Evolutionary conservation across 1,140 invertebrate species (phyloP), one percentile per base, ranked within the genome.

Genomic region (Calliphora vicina): DNA sequence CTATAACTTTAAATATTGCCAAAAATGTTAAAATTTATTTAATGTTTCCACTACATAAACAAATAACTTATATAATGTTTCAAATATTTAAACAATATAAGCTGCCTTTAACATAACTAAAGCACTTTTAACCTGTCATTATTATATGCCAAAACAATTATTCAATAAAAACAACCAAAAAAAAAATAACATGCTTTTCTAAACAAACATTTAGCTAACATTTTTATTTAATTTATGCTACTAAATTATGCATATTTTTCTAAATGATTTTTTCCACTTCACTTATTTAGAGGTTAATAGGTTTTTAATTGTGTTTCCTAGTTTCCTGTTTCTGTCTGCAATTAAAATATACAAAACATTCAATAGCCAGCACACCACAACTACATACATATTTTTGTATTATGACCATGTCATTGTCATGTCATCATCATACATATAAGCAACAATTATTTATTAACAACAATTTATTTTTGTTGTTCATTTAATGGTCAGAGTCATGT

Each of bases 1-100:
- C n/a, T n/a, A n/a, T n/a, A n/a, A n/a, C n/a, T n/a, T n/a, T n/a
- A n/a, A n/a, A n/a, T n/a, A n/a, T n/a, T n/a, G n/a, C n/a, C n/a
- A n/a, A n/a, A n/a, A n/a, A n/a, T n/a, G n/a, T 20, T 20, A 74
- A 74, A 73, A 42, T 76, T 76, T 76, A 29, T 17, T n/a, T 17
- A 15, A 17, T 61, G 13, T 17, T 61, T 61, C 17, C 6, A n/a
- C 13, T 17, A 61, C 6, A 17, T n/a, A 57, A 57, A 57, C n/a
- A n/a, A n/a, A n/a, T n/a, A 61, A 15, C 12, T 61, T 61, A 61
- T 61, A 61, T 17, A 61, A 61, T 1, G 0, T 61, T 61, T 17
- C 17, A 61, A 57, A n/a, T n/a, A 17, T n/a, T 61, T 17, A 61
- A 61, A 15, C 50, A 61, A 17, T 61, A 3, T 10, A 57, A 10